Evolutionary conservation across 2,113 vertebrate genomes (phyloP).

Genomic region (Myrmophylax atrothorax): DNA sequence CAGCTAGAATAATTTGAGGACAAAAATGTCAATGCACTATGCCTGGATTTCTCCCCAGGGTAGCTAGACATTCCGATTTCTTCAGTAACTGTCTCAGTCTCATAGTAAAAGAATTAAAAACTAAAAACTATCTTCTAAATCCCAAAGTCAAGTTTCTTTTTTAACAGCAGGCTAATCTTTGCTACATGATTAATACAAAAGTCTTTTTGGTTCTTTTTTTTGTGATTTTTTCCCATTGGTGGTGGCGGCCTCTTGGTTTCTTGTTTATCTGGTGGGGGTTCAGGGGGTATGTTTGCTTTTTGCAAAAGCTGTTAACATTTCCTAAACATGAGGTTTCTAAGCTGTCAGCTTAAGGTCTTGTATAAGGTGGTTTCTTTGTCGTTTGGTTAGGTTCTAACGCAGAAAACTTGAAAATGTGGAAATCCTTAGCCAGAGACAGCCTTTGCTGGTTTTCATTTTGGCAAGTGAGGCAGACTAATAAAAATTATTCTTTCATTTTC

Average conservation of each 20-base stretch:
- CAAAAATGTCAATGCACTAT: neutral
- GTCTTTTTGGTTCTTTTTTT: neutral
- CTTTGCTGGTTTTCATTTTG: neutral
- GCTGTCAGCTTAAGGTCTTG: neutral
- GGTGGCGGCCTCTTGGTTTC: neutral
- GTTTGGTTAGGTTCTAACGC: neutral
- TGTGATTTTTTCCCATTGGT: neutral
- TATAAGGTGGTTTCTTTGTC: neutral
- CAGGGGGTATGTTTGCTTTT: neutral
- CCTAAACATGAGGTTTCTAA: neutral
- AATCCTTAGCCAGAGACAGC: neutral
- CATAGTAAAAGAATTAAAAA: neutral
- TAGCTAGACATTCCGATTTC: neutral
- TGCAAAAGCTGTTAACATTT: neutral
- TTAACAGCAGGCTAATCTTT: neutral
- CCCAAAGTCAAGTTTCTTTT: neutral
- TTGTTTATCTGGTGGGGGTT: neutral
- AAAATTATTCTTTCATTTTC: neutral
- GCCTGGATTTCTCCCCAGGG: neutral
- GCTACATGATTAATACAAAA: neutral
- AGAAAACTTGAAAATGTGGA: neutral
- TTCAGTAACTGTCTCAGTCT: neutral
- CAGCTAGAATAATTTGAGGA: neutral
- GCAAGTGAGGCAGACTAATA: neutral
- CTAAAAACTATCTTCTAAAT: neutral